Base-by-base conservation (phyloP, 2,113 vertebrate species). In the Centropristis striata region DNA sequence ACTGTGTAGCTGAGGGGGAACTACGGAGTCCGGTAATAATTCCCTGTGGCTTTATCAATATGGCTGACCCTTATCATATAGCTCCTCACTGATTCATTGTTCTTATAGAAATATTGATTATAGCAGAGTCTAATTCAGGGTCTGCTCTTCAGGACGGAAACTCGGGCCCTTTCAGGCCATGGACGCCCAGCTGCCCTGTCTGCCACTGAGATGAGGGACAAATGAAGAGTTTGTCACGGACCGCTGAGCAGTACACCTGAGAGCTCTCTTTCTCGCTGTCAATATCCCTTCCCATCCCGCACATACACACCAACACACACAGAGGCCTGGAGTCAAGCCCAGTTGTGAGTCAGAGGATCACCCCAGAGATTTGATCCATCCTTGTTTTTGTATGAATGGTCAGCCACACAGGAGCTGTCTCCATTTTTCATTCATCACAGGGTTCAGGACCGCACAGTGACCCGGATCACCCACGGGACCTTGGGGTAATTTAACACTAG, bases 161-260 rank as follows among this genome's bases (percentile, higher is more conserved):
- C 41, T 39, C 23, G 0, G 27, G 28, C 18, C 39, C 36, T 57
- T 27, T 42, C 8, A 21, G 71, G 67, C 4, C 59, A 2, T 1
- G 3, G 66, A 41, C n/a, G 2, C 32, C 61, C 61, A 53, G 27
- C 77, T 72, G 49, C 58, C 53, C 72, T 8, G 36, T 70, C 74
- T 42, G 67, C 47, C n/a, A 1, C 64, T 28, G 25, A 84, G 71
- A 88, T 60, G 57, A 84, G 76, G 67, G 44, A 69, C 80, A 87
- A 84, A 87, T 84, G 72, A 85, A 86, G 86, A 85, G 76, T 75
- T 80, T 70, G 76, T 55, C 74, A 82, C 4, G 58, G 76, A 51
- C 75, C 69, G 65, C 14, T 80, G 81, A 88, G 41, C 71, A 72
- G 27, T 21, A 64, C 59, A 84, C 81, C 85, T 83, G 71, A 66